Percentiles rank a stretch among this genome's conserved stretches.
These are phyloP conservation scores for Strigops habroptila DNA, from an alignment of 2,113 vertebrate genomes.

Conservation along the genomic window DNA sequence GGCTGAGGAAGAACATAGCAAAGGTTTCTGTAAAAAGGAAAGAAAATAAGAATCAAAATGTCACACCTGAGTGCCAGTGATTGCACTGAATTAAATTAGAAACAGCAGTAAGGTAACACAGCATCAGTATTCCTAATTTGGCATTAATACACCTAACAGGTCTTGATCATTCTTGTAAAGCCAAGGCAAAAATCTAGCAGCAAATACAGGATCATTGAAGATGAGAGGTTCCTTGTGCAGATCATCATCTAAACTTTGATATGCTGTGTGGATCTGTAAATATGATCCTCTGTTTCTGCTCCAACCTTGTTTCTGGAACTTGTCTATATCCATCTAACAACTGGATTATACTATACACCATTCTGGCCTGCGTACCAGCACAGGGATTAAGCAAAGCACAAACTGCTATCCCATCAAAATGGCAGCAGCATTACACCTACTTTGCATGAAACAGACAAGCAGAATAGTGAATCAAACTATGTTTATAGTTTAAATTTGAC, in stretches of 20 bases:
- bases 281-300: background rate
- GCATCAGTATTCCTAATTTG: background rate
- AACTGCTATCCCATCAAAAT: background rate
- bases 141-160: background rate
- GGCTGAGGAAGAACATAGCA: background rate
- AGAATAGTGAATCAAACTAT: background rate
- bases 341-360: background rate
- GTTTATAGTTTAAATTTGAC: background rate
- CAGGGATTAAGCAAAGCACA: background rate
- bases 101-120: background rate
- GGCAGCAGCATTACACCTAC: background rate
- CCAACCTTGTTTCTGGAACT: background rate
- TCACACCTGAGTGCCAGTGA: background rate
- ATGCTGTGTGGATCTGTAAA: background rate
- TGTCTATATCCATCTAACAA: background rate
- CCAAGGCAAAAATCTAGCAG: background rate
- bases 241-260: background rate
- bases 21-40: background rate
- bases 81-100: background rate
- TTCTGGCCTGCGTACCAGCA: background rate
- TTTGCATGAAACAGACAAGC: background rate
- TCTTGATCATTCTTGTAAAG: background rate
- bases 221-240: background rate
- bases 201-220: background rate
- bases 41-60: background rate